These are phyloP conservation scores for Odocoileus virginianus DNA, from an alignment of 2,113 vertebrate species.

Conservation along the genomic window DNA sequence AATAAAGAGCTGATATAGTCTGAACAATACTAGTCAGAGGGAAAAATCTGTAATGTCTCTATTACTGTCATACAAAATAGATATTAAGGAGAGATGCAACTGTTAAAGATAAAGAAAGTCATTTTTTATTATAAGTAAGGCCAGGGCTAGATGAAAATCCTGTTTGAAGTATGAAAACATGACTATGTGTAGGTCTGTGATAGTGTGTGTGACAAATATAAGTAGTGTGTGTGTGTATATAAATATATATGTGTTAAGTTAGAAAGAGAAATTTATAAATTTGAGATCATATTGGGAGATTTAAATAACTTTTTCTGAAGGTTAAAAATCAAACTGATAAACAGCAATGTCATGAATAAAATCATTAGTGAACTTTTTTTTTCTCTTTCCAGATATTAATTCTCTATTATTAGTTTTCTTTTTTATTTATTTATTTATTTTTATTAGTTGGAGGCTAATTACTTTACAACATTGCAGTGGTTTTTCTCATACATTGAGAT, in stretches of 20 bases:
- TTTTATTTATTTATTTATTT: too few species aligned
- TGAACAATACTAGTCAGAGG: neutral
- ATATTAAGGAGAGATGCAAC: neutral
- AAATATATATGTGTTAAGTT: neutral
- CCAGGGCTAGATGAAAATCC: neutral
- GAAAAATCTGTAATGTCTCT: neutral
- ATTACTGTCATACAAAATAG: neutral
- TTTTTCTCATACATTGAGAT: too few species aligned
- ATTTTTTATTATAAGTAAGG: neutral
- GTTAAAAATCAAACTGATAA: neutral
- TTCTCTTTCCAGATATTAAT: too few species aligned
- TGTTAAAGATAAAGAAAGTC: neutral
- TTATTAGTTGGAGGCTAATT: too few species aligned
- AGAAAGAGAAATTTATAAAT: neutral
- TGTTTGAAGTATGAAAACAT: neutral
- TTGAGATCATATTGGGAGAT: neutral
- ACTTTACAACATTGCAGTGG: too few species aligned
- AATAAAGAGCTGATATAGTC: neutral
- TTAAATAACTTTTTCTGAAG: neutral
- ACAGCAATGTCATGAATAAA: neutral
- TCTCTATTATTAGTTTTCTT: too few species aligned
- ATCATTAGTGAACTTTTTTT: neutral
- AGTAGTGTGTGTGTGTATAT: neutral
- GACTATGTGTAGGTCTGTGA: neutral
- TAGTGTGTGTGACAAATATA: neutral